Evolutionary conservation across 2,113 vertebrate genomes (phyloP).

Genomic region (Aldabrachelys gigantea): DNA sequence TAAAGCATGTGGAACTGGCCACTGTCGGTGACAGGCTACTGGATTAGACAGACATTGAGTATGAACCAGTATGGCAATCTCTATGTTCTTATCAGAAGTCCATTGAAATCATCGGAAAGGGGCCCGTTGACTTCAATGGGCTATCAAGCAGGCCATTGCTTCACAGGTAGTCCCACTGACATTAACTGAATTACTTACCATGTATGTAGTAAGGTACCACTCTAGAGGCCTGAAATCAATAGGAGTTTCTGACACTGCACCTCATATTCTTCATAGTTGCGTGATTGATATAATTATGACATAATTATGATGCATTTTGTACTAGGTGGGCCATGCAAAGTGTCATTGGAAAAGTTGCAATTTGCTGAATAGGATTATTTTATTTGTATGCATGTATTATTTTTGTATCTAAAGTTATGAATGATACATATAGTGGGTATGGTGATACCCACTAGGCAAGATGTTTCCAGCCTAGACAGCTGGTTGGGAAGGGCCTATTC

Average conservation of each 20-base stretch:
- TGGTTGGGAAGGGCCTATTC: too few species aligned
- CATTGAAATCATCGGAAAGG: neutral
- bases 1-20: neutral
- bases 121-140: neutral
- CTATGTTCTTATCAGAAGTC: fast-evolving
- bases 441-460: too few species aligned
- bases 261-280: too few species aligned
- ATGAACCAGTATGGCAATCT: neutral
- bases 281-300: too few species aligned
- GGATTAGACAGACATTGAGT: neutral
- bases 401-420: too few species aligned
- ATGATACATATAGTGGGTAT: too few species aligned
- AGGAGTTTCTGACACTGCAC: neutral
- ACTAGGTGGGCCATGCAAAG: too few species aligned
- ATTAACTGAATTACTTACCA: neutral
- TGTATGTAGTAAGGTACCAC: neutral
- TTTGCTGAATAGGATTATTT: too few species aligned
- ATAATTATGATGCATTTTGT: too few species aligned
- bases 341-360: too few species aligned
- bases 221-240: neutral
- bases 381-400: too few species aligned
- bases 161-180: neutral
- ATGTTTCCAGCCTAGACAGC: too few species aligned
- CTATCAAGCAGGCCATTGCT: neutral
- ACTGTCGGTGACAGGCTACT: neutral